Base-by-base conservation (phyloP, 2,113 vertebrate species). In the Dipodomys merriami region DNA sequence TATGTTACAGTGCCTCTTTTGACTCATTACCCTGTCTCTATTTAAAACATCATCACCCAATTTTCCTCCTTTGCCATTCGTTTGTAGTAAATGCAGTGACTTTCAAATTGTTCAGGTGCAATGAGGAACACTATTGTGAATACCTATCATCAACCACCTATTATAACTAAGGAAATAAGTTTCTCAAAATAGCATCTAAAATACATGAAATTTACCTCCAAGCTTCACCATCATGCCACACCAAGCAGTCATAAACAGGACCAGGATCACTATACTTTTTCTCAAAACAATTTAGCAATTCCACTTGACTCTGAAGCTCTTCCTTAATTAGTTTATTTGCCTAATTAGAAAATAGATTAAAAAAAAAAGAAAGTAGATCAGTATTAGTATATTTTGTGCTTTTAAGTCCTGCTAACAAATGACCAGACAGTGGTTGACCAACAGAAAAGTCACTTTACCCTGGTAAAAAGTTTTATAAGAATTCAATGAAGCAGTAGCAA, bases 211-310 rank as follows among this genome's bases (percentile, higher is more conserved):
- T 80, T 96, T 97, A 99, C 99, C 98, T 99, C 99, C 99, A 99
- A 1, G 98, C 98, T 93, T 98, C 97, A 10, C 99, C 99, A 0
- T 99, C 99, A 16, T 99, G 97, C 99, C 99, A 99, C 20, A 99
- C 98, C 74, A 99, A 65, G 91, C 99, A 99, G 96, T 99, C 99
- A 92, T 99, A 99, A 0, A 99, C 99, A 29, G 99, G 99, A 67
- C 99, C 99, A n/a, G 99, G 99, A 95, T 99, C 99, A 65, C 98
- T 99, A 29, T 99, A 99, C 96, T 99, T 99, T 97, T 99, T 99
- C 97, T 99, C 99, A 97, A 99, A 98, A 62, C 98, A 98, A 93
- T 99, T 99, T 46, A 99, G 96, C 76, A 99, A 97, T 97, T 99
- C 99, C 44, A 99, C 98, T 96, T 99, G 99, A 96, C 98, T 98